Conservation (phyloP, 2,113 vertebrate species). For the Saguinus midas region DNA sequence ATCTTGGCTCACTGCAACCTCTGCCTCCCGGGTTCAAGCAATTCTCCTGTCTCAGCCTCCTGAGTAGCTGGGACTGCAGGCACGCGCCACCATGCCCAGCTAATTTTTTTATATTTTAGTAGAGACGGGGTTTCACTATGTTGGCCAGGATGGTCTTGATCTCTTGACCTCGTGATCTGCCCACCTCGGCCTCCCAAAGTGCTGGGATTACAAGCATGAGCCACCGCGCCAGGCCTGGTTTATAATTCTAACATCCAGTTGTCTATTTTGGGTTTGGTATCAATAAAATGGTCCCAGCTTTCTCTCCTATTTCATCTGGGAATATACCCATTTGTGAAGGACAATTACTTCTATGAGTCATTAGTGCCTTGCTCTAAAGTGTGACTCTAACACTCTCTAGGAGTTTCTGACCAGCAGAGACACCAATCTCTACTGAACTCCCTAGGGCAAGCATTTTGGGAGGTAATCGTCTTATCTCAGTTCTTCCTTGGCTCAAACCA, state of each 20-base stretch:
- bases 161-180: too few species aligned
- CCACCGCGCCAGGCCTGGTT: background rate
- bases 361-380: background rate
- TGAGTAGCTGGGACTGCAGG: too few species aligned
- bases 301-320: background rate
- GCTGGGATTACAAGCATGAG: too few species aligned
- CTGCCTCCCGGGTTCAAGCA: too few species aligned
- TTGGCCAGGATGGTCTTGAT: too few species aligned
- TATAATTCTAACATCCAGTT: background rate
- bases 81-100: too few species aligned
- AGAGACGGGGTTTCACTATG: too few species aligned
- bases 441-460: accelerated
- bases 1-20: too few species aligned
- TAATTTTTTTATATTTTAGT: too few species aligned
- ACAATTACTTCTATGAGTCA: background rate
- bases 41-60: too few species aligned
- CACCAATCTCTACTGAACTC: accelerated
- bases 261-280: background rate
- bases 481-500: background rate
- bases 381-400: background rate
- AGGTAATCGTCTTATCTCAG: background rate
- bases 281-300: background rate
- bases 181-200: too few species aligned
- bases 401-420: background rate
- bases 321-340: background rate